A percentile compares a stretch with the other conserved stretches of the same genome.
phyloP scores from a whole-genome alignment of 2,113 vertebrate genomes.

The Sturnira hondurensis region DNA sequence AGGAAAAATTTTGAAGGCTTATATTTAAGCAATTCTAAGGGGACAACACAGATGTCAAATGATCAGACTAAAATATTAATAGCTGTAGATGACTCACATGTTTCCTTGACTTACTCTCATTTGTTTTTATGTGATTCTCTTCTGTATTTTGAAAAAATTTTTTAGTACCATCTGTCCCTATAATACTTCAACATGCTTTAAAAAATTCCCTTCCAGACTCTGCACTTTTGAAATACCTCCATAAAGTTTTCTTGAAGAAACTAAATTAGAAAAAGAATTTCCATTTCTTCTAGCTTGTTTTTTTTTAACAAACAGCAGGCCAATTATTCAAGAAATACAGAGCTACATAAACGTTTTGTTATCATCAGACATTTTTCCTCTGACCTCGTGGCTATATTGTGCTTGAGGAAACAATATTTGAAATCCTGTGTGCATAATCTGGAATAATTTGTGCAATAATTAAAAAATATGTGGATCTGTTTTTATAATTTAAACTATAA shows the following conservation, averaged over 20 bases:
- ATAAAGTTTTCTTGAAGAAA: conserved; percentile 43
- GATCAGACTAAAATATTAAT: conserved; percentile 31
- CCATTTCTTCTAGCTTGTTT: not conserved
- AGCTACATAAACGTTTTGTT: not conserved
- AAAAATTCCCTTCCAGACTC: conserved; percentile 28
- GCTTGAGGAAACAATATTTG: not conserved
- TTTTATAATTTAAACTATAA: conserved; percentile 13
- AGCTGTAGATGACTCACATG: not conserved
- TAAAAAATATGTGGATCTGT: not conserved
- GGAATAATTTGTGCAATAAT: not conserved
- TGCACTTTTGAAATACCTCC: conserved; percentile 32
- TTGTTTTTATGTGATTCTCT: conserved; percentile 53
- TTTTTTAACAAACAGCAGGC: conserved; percentile 37
- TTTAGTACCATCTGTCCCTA: conserved; percentile 41
- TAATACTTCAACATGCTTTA: conserved; percentile 36
- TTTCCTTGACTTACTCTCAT: conserved; percentile 27
- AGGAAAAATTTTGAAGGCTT: not conserved
- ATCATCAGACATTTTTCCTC: not conserved
- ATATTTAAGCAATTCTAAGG: conserved; percentile 24
- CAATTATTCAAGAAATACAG: not conserved
- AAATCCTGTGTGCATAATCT: not conserved
- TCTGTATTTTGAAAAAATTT: not conserved
- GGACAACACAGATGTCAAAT: conserved; percentile 31
- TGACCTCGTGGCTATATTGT: not conserved
- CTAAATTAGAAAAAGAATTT: conserved; percentile 43